phyloP scores from a whole-genome alignment of 1,140 invertebrate species.

The Zophobas morio region DNA sequence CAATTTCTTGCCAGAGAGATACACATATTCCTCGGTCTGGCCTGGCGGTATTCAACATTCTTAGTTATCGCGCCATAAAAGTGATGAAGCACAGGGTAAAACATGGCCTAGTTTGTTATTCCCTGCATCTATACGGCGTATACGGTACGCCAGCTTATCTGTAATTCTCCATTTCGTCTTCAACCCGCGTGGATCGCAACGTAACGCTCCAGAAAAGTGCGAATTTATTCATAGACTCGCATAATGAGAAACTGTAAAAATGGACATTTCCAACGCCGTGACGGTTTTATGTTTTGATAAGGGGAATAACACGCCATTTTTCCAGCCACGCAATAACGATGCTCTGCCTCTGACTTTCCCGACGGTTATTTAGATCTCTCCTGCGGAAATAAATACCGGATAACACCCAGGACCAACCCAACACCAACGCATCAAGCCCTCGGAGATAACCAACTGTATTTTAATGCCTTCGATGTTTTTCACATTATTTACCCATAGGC shows the following conservation, averaged over 20 bases:
- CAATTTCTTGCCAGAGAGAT: slow-evolving; percentile 45
- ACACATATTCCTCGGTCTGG: slow-evolving; percentile 42
- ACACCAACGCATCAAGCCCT: slow-evolving; percentile 21
- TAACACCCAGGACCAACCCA: slow-evolving; percentile 35
- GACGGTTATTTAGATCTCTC: slow-evolving; percentile 48
- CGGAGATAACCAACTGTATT: slow-evolving; percentile 23
- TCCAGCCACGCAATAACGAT: slow-evolving; percentile 57
- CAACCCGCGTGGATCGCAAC: slow-evolving; percentile 54
- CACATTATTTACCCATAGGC: slow-evolving; percentile 37
- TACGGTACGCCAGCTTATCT: slow-evolving; percentile 63
- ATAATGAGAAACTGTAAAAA: slow-evolving; percentile 72
- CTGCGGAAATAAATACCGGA: slow-evolving; percentile 47
- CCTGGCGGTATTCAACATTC: slow-evolving; percentile 41
- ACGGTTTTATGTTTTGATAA: slow-evolving; percentile 71
- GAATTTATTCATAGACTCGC: slow-evolving; percentile 71
- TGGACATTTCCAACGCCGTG: slow-evolving; percentile 68
- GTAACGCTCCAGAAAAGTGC: slow-evolving; percentile 67
- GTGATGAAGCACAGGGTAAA: slow-evolving; percentile 61
- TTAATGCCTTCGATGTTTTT: slow-evolving; percentile 39
- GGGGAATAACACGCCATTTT: slow-evolving; percentile 67
- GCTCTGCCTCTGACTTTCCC: slow-evolving; percentile 47
- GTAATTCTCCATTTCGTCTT: slow-evolving; percentile 64
- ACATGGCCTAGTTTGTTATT: slow-evolving; percentile 65
- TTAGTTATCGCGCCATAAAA: slow-evolving; percentile 58
- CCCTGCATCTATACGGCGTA: slow-evolving; percentile 58